Conservation (phyloP, 2,113 vertebrate genomes). For the Petrocephalus microphthalmus region DNA sequence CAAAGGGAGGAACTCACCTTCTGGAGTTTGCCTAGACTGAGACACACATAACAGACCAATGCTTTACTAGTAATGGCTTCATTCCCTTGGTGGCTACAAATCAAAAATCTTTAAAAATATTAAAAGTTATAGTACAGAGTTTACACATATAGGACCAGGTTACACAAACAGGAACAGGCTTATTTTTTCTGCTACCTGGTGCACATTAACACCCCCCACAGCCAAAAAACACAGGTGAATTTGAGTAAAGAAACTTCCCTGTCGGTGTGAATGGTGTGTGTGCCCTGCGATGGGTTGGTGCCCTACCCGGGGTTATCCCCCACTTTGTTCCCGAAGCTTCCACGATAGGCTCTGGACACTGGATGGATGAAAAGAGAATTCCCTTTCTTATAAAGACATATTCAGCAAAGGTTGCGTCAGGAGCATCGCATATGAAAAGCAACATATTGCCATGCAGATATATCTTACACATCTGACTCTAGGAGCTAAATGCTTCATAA, state of each 20-base stretch:
- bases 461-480: too few relatives aligned
- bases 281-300: too few relatives aligned
- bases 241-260: too few relatives aligned
- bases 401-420: background rate
- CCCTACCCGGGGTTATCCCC: too few relatives aligned
- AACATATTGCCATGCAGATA: background rate
- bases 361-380: background rate
- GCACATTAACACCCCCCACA: background rate
- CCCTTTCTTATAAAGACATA: background rate
- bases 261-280: too few relatives aligned
- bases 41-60: constrained; percentile 31
- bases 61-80: background rate
- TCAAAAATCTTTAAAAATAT: background rate
- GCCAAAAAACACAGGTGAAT: too few relatives aligned
- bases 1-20: constrained; percentile 81
- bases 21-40: constrained; percentile 81
- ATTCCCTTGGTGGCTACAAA: background rate
- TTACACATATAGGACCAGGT: background rate
- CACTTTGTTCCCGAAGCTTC: too few relatives aligned
- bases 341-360: too few relatives aligned
- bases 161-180: background rate
- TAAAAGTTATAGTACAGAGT: background rate
- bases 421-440: background rate
- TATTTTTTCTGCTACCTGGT: background rate
- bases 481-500: background rate